phyloP scores from a whole-genome alignment of 2,113 vertebrate species.

The Sakesphorus luctuosus region DNA sequence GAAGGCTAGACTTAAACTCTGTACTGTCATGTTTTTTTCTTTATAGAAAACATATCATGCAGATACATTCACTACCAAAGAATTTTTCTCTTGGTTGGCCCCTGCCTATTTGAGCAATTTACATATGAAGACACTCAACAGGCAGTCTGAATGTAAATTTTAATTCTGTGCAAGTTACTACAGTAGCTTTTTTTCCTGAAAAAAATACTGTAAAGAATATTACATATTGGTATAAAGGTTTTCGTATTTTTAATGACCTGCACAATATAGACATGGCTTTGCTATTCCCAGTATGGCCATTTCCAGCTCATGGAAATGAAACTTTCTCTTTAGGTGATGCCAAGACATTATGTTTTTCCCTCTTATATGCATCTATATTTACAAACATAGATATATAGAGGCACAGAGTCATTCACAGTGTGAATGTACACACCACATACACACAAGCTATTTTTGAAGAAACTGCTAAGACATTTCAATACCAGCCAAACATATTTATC shows the following conservation, averaged over 20 bases:
- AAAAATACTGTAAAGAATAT: background rate
- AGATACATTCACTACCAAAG: background rate
- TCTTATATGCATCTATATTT: constrained; percentile 48
- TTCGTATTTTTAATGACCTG: background rate
- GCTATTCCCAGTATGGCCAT: background rate
- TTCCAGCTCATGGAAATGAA: background rate
- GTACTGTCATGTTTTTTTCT: background rate
- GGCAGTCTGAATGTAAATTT: background rate
- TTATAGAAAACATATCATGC: background rate
- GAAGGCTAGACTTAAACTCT: background rate
- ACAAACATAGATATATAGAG: constrained; percentile 50
- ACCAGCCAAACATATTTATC: constrained; percentile 98
- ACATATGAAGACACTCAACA: background rate
- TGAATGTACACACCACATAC: constrained; percentile 47
- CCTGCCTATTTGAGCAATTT: background rate
- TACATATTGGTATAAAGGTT: background rate
- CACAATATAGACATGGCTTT: background rate
- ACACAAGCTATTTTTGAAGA: constrained; percentile 82
- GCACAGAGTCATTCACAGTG: background rate
- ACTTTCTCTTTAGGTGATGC: background rate
- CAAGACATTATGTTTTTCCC: background rate
- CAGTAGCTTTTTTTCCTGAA: background rate
- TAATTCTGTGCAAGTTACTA: background rate
- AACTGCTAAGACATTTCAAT: constrained; percentile 86
- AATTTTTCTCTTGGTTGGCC: background rate